A percentile compares a stretch with the other conserved stretches of the same genome.
Evolutionary conservation across 1,140 invertebrate genomes (phyloP).

Genomic region (Formica exsecta): DNA sequence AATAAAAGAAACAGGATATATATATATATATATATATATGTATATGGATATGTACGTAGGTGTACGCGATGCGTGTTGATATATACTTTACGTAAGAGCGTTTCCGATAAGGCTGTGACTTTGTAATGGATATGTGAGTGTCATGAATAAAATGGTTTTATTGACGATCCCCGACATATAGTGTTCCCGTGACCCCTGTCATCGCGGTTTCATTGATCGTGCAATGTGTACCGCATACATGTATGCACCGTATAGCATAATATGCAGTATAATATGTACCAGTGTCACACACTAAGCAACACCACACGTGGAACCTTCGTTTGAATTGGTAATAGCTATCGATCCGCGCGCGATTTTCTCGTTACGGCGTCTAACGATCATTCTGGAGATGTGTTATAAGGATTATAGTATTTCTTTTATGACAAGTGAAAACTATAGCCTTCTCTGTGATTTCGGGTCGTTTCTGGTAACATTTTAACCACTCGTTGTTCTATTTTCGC

Average conservation of each 20-base stretch:
- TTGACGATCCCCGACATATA: constrained; percentile 37
- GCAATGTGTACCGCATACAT: neutral
- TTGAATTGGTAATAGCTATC: constrained; percentile 54
- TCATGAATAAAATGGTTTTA: constrained; percentile 76
- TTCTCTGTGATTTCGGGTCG: neutral
- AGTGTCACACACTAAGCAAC: neutral
- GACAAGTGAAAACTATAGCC: neutral
- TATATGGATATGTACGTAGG: constrained; percentile 63
- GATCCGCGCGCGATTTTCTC: constrained; percentile 43
- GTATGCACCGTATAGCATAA: neutral
- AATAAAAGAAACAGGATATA: neutral
- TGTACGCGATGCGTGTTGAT: constrained; percentile 62
- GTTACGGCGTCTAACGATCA: constrained; percentile 19
- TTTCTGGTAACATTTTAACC: constrained; percentile 18
- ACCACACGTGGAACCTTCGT: constrained; percentile 2
- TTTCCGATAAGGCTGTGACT: constrained; percentile 79
- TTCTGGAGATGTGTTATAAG: neutral
- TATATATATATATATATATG: constrained; percentile 36
- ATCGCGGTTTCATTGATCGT: constrained; percentile 51
- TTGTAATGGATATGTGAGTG: constrained; percentile 73
- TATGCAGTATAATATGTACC: neutral
- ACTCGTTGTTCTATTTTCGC: neutral
- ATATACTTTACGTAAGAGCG: constrained; percentile 70
- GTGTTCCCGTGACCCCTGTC: constrained; percentile 46
- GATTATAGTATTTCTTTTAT: neutral